Base-by-base conservation (phyloP, 1,140 invertebrate genomes). In the Parasteatoda tepidariorum region DNA sequence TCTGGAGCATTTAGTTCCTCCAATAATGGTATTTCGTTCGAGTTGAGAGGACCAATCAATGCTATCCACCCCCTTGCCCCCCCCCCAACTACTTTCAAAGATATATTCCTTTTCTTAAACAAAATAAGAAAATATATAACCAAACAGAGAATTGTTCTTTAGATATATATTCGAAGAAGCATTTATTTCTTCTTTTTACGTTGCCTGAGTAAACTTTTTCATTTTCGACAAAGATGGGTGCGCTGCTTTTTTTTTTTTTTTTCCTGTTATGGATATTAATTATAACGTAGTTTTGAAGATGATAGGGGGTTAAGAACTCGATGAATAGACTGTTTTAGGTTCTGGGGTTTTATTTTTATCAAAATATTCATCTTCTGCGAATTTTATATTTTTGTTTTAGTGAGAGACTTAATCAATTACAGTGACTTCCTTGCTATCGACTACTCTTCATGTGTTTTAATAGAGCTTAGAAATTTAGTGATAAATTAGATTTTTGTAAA, bases 11-110 rank as follows among this genome's bases (percentile, higher is more conserved):
- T 81, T 81, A 81, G 78, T 61, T 81, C 67, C 31, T 54, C 78
- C 78, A 81, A 81, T 81, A 81, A 79, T 79, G 75, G 75, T 79
- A 79, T 79, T 79, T 70, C 78, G 66, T 81, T 81, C 33, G 64
- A 70, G 67, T 81, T 70, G 54, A 61, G 30, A 33, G 54, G 24
- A 68, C 38, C 31, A 54, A 76, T 76, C 59, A 76, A 64, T 78
- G 75, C 67, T 78, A 67, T 78, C 75, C 26, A 67, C 26, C 34
- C 68, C 68, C 15, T 18, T 7, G 26, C 28, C 24, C 9, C 30
- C 30, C 30, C 61, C 24, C 15, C 7, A 33, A 28, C 30, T 31
- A 31, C 15, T 24, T 68, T 38, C n/a, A 48, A 24, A 48, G 38
- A 6, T 68, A 13, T 5, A 13, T 13, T 11, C 66, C 64, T 22